These are phyloP conservation scores for Pseudochromis fuscus DNA, from an alignment of 2,797 vertebrate species.

Conservation along the genomic window DNA sequence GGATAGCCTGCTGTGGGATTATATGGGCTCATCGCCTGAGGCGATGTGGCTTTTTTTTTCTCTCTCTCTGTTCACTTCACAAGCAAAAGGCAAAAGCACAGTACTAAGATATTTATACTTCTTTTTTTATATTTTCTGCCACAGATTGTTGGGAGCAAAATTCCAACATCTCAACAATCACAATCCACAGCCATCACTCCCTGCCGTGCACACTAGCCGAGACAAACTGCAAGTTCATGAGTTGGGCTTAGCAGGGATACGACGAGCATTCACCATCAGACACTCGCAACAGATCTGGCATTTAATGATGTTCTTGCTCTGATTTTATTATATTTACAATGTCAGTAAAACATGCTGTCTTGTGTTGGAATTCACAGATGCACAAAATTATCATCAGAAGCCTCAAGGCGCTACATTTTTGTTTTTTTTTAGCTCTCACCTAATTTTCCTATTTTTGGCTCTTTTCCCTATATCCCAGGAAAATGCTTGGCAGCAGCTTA, in stretches of 20 bases:
- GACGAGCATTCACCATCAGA: slow-evolving; percentile 19
- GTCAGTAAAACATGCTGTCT: slow-evolving; percentile 35
- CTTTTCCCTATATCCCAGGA: slow-evolving; percentile 53
- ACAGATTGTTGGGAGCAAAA: slow-evolving; percentile 17
- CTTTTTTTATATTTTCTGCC: slow-evolving; percentile 5
- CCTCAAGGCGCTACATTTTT: slow-evolving; percentile 15
- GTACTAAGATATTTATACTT: slow-evolving; percentile 12
- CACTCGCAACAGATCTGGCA: slow-evolving; percentile 18
- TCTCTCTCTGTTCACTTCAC: slow-evolving; percentile 14
- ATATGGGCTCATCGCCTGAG: slow-evolving; percentile 38
- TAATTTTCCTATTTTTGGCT: slow-evolving; percentile 67
- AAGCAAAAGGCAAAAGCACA: slow-evolving; percentile 34
- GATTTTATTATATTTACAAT: slow-evolving; percentile 9
- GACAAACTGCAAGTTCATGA: slow-evolving; percentile 39
- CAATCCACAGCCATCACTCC: slow-evolving; percentile 17
- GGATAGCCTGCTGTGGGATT: slow-evolving; percentile 54
- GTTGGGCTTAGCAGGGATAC: slow-evolving; percentile 35
- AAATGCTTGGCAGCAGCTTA: slow-evolving; percentile 64
- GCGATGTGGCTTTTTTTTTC: slow-evolving; percentile 39
- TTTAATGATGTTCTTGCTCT: slow-evolving; percentile 5
- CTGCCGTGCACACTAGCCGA: slow-evolving; percentile 1
- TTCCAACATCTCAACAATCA: slow-evolving; percentile 26
- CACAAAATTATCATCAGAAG: slow-evolving; percentile 51
- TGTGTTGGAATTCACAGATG: slow-evolving; percentile 33
- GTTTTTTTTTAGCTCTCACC: slow-evolving; percentile 33